Conservation (phyloP, 2,113 vertebrate species). For the Spea multiplicata region DNA sequence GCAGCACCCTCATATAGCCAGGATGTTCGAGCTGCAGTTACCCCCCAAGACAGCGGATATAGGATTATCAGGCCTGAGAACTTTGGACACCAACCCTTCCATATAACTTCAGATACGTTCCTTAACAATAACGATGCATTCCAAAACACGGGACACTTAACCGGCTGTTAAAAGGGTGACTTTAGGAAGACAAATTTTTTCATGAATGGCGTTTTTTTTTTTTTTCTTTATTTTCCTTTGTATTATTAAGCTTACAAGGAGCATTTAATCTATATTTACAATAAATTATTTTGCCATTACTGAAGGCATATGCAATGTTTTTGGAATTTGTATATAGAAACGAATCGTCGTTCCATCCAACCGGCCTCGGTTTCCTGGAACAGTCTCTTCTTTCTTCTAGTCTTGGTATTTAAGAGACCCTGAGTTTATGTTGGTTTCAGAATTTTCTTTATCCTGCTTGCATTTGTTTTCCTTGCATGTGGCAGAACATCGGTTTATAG, state of each 20-base stretch:
- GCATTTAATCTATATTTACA: conserved; percentile 10
- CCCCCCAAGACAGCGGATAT: not conserved
- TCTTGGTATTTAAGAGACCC: too few relatives aligned
- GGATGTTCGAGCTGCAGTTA: conserved; percentile 45
- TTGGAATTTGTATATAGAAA: too few relatives aligned
- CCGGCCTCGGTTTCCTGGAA: too few relatives aligned
- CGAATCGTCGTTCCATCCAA: too few relatives aligned
- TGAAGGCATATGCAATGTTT: not conserved
- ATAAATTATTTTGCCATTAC: conserved; percentile 39
- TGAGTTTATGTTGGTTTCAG: too few relatives aligned
- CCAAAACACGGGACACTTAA: not conserved
- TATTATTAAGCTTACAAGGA: conserved; percentile 7
- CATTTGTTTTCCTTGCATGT: too few relatives aligned
- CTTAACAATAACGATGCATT: conserved; percentile 5
- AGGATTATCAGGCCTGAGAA: not conserved
- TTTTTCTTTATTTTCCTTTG: not conserved
- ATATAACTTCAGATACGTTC: too few relatives aligned
- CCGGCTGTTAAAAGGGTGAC: not conserved
- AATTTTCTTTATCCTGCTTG: too few relatives aligned
- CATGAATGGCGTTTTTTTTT: not conserved
- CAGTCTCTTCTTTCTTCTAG: too few relatives aligned
- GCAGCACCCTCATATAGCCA: conserved; percentile 54
- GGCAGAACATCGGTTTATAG: too few relatives aligned
- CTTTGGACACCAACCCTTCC: too few relatives aligned
- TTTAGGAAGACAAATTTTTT: not conserved